Percentiles rank a stretch among this genome's conserved stretches.
Evolutionary conservation across 2,113 vertebrate species (phyloP).

Genomic region (Carettochelys insculpta): DNA sequence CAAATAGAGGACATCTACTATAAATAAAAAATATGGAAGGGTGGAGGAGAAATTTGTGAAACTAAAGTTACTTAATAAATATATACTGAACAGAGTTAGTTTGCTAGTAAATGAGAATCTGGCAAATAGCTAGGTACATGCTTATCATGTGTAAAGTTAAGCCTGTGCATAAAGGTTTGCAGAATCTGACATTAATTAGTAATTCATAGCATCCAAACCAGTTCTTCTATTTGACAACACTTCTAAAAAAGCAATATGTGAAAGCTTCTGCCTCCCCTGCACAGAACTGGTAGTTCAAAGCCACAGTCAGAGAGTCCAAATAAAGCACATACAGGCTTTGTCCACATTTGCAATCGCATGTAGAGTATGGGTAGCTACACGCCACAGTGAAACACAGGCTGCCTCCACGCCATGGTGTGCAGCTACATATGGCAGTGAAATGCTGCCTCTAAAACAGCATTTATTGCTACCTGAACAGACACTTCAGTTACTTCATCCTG

Average conservation of each 20-base stretch:
- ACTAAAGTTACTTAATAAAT: background rate
- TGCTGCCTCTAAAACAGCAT: background rate
- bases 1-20: background rate
- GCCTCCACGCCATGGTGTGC: fast-evolving
- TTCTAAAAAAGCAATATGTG: background rate
- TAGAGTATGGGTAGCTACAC: background rate
- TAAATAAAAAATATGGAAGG: background rate
- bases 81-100: background rate
- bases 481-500: background rate
- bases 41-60: background rate
- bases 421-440: background rate
- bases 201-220: background rate
- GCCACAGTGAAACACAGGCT: background rate
- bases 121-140: background rate
- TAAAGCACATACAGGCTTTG: background rate
- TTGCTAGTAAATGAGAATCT: background rate
- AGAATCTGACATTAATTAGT: background rate
- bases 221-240: too few relatives aligned
- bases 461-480: background rate
- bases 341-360: background rate
- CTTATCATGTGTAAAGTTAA: background rate
- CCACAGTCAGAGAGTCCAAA: background rate
- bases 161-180: background rate
- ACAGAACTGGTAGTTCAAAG: background rate
- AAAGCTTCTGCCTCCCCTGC: background rate